A percentile compares a stretch with the other conserved stretches of the same genome.
phyloP scores from a whole-genome alignment of 2,888 invertebrate genomes.

The Melanostoma scalare region DNA sequence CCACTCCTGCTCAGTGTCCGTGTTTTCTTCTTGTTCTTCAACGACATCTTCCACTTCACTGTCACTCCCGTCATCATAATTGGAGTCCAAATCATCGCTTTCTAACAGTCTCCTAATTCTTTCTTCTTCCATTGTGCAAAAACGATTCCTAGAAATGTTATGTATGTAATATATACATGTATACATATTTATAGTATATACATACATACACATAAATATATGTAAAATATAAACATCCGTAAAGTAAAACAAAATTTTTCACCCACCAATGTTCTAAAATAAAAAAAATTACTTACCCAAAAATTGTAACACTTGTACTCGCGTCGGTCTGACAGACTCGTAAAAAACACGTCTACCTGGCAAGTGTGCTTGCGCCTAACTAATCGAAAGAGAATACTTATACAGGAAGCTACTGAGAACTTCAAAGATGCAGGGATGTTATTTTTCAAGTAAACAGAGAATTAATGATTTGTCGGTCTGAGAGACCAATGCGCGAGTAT shows the following conservation, averaged over 20 bases:
- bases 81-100: slow-evolving; percentile 21
- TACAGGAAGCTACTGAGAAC: slow-evolving; percentile 34
- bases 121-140: slow-evolving; percentile 18
- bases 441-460: slow-evolving; percentile 24
- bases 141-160: slow-evolving; percentile 5
- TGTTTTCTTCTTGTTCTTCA: slow-evolving; percentile 4
- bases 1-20: slow-evolving; percentile 19
- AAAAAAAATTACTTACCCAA: slow-evolving; percentile 10
- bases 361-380: slow-evolving; percentile 23
- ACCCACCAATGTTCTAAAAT: slow-evolving; percentile 11
- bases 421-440: slow-evolving; percentile 23
- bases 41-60: slow-evolving; percentile 14
- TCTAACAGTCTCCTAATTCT: slow-evolving; percentile 17
- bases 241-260: slow-evolving; percentile 19
- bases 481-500: slow-evolving; percentile 8
- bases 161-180: neutral
- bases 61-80: slow-evolving; percentile 27
- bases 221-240: slow-evolving; percentile 17
- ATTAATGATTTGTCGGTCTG: slow-evolving; percentile 27
- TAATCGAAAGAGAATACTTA: slow-evolving; percentile 21
- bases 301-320: slow-evolving; percentile 37
- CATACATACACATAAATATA: slow-evolving; percentile 5
- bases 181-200: too few species aligned
- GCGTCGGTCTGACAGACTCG: slow-evolving; percentile 11
- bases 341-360: slow-evolving; percentile 16